These are phyloP conservation scores for Holothuria scabra DNA, from an alignment of 53 echinoderm and acorn worm genomes.

Conservation along the genomic window DNA sequence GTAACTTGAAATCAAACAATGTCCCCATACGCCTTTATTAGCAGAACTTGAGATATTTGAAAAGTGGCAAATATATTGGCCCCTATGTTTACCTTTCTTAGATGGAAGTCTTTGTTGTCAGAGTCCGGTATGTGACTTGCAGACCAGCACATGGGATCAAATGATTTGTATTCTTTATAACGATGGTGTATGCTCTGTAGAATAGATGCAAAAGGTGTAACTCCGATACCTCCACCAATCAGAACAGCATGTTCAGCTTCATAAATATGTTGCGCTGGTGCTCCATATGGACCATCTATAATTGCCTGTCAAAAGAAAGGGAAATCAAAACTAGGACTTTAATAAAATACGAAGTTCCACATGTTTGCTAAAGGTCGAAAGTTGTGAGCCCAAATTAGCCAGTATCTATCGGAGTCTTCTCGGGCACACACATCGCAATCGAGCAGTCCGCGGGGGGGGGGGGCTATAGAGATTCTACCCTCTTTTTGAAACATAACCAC, in stretches of 20 bases:
- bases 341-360: too few species aligned
- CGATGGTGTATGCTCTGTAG: slow-evolving; percentile 93
- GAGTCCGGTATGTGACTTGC: slow-evolving; percentile 44
- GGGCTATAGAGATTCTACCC: too few species aligned
- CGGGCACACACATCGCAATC: too few species aligned
- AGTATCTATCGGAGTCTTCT: too few species aligned
- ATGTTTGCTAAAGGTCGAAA: too few species aligned
- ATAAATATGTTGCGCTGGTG: slow-evolving; percentile 95
- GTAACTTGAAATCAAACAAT: too few species aligned
- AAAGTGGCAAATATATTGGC: too few species aligned
- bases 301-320: slow-evolving; percentile 61
- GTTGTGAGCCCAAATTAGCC: too few species aligned
- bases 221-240: slow-evolving; percentile 91
- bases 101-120: slow-evolving; percentile 18
- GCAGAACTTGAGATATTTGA: too few species aligned
- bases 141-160: slow-evolving; percentile 71
- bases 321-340: neutral
- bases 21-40: too few species aligned
- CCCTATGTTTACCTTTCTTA: slow-evolving; percentile 4
- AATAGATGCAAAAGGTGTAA: slow-evolving; percentile 96
- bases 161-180: slow-evolving; percentile 81
- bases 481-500: too few species aligned
- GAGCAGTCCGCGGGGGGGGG: too few species aligned
- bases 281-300: slow-evolving; percentile 93
- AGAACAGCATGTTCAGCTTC: slow-evolving; percentile 93